Evolutionary conservation across 2,888 invertebrate genomes (phyloP).

Genomic region (Erebia aethiops): DNA sequence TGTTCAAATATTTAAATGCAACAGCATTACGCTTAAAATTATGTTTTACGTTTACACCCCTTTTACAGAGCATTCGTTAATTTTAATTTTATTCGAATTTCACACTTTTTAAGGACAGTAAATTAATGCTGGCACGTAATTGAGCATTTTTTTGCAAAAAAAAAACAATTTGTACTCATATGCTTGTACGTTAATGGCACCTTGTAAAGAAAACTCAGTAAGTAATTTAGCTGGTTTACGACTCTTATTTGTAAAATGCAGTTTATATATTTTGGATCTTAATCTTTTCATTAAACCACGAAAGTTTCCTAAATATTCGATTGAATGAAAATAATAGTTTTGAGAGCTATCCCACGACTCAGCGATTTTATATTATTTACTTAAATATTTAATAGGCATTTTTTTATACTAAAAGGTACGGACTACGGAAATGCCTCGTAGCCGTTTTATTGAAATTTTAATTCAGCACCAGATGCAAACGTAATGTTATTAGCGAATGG

Average conservation of each 20-base stretch:
- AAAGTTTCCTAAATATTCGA: neutral
- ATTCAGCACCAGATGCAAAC: no score
- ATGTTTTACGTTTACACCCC: conserved; percentile 28
- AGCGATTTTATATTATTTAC: no score
- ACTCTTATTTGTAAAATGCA: conserved; percentile 4
- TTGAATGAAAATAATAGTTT: no score
- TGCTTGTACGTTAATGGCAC: neutral
- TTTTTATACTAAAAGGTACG: no score
- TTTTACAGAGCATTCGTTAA: conserved; percentile 30
- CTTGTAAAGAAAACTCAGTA: conserved; percentile 13
- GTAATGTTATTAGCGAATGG: no score
- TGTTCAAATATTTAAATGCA: conserved; percentile 24
- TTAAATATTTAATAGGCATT: neutral
- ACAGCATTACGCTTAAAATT: conserved; percentile 29
- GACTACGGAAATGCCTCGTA: no score
- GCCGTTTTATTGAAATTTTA: no score
- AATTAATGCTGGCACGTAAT: conserved; percentile 30
- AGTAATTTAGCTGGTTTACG: conserved; percentile 18
- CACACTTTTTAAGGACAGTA: conserved; percentile 36
- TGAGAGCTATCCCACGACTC: no score
- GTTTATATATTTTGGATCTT: no score
- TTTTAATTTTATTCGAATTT: conserved; percentile 36
- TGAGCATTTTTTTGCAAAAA: conserved; percentile 22
- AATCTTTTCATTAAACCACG: neutral
- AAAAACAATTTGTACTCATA: neutral